Evolutionary conservation across 2,113 vertebrate genomes (phyloP).

Genomic region (Ctenomys sociabilis): DNA sequence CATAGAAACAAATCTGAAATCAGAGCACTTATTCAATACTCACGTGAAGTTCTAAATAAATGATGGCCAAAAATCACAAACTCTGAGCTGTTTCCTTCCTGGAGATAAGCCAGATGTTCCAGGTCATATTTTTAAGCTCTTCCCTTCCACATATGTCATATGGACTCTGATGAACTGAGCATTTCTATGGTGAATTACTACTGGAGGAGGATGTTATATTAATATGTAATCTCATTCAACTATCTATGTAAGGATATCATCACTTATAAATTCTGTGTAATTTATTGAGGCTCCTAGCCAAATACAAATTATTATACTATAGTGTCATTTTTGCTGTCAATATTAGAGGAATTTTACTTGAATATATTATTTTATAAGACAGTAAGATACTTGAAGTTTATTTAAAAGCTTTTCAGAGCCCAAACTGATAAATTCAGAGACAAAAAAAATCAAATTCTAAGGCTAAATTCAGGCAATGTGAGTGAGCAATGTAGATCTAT

Average conservation of each 20-base stretch:
- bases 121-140: background rate
- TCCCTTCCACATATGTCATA: background rate
- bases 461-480: background rate
- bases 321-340: background rate
- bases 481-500: background rate
- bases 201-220: background rate
- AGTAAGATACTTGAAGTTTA: constrained; percentile 40
- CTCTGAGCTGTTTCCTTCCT: background rate
- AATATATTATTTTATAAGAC: constrained; percentile 29
- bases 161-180: background rate
- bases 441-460: background rate
- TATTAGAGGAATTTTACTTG: constrained; percentile 11
- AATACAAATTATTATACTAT: constrained; percentile 20
- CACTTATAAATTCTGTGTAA: constrained; percentile 43
- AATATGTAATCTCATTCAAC: constrained; percentile 34
- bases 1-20: background rate
- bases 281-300: constrained; percentile 46
- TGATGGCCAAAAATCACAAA: background rate
- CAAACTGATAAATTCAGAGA: constrained; percentile 35
- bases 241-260: constrained; percentile 35
- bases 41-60: constrained; percentile 27
- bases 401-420: background rate
- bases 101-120: background rate
- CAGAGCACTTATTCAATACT: background rate
- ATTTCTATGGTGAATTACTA: background rate